phyloP scores from a whole-genome alignment of 2,113 vertebrate species.

The Condylura cristata region DNA sequence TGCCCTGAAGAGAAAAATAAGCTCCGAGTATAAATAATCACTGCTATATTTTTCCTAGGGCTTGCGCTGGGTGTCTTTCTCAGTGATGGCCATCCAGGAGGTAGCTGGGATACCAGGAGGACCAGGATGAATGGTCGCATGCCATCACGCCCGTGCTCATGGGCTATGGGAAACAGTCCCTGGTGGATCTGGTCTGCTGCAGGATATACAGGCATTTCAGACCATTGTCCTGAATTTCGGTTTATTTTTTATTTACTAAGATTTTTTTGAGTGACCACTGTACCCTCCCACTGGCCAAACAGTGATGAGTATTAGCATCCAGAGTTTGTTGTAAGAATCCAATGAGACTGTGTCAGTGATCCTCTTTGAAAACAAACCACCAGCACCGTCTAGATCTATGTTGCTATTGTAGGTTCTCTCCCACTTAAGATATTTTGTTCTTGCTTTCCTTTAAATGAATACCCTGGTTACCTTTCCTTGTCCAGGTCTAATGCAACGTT shows the following conservation, averaged over 20 bases:
- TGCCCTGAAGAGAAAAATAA: not conserved
- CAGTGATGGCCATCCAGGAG: not conserved
- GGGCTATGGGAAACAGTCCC: not conserved
- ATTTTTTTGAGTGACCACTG: not conserved
- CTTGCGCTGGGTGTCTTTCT: not conserved
- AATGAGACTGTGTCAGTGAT: not conserved
- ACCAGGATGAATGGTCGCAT: not conserved
- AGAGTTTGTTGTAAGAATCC: not conserved
- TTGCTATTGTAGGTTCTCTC: not conserved
- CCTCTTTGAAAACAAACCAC: not conserved
- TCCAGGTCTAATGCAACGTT: not conserved
- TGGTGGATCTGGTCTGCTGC: not conserved
- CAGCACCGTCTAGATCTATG: not conserved
- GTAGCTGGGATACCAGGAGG: not conserved
- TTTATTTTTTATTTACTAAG: not conserved
- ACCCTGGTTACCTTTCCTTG: not conserved
- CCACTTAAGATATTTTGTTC: not conserved
- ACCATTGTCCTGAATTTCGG: not conserved
- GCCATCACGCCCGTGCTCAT: not conserved
- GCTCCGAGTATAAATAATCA: not conserved
- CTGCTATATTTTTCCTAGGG: not conserved
- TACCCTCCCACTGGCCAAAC: not conserved
- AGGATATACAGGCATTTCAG: not conserved
- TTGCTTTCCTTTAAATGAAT: not conserved
- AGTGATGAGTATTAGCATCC: not conserved